These are phyloP conservation scores for Cheilosia pagana DNA, from an alignment of 2,888 invertebrate species.

Conservation along the genomic window DNA sequence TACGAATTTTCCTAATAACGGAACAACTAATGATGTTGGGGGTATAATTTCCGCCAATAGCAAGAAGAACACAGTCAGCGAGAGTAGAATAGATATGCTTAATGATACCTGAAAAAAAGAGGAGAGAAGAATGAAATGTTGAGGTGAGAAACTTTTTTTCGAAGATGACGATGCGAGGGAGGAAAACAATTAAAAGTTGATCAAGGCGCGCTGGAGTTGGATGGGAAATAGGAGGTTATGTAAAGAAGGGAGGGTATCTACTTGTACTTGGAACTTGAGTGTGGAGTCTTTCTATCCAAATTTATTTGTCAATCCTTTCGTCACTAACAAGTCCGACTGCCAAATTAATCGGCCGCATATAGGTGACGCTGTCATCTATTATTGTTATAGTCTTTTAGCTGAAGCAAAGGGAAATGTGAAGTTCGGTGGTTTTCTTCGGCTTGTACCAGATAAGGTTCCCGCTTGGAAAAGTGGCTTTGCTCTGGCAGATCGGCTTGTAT, in stretches of 20 bases:
- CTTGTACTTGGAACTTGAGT: too few relatives aligned
- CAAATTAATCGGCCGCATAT: too few relatives aligned
- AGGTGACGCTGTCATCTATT: too few relatives aligned
- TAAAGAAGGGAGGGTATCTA: neutral
- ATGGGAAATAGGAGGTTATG: neutral
- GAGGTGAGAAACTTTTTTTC: slow-evolving; percentile 59
- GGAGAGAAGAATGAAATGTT: slow-evolving; percentile 76
- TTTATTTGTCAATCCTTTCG: too few relatives aligned
- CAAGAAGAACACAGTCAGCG: slow-evolving; percentile 98
- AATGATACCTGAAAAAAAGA: slow-evolving; percentile 90
- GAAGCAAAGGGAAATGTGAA: too few relatives aligned
- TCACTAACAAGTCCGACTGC: too few relatives aligned
- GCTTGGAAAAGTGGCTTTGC: too few relatives aligned
- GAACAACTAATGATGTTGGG: slow-evolving; percentile 96
- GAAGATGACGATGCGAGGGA: neutral
- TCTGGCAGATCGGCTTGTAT: too few relatives aligned
- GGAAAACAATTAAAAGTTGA: slow-evolving; percentile 20
- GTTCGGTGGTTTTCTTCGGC: too few relatives aligned
- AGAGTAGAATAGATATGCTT: slow-evolving; percentile 96
- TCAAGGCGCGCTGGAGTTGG: slow-evolving; percentile 1
- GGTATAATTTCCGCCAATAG: slow-evolving; percentile 94
- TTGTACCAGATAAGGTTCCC: too few relatives aligned
- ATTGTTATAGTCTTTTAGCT: too few relatives aligned
- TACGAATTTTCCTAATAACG: slow-evolving; percentile 96
- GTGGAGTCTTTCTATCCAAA: too few relatives aligned